phyloP scores from a whole-genome alignment of 2,888 invertebrate genomes.

The Drosophila koepferae region DNA sequence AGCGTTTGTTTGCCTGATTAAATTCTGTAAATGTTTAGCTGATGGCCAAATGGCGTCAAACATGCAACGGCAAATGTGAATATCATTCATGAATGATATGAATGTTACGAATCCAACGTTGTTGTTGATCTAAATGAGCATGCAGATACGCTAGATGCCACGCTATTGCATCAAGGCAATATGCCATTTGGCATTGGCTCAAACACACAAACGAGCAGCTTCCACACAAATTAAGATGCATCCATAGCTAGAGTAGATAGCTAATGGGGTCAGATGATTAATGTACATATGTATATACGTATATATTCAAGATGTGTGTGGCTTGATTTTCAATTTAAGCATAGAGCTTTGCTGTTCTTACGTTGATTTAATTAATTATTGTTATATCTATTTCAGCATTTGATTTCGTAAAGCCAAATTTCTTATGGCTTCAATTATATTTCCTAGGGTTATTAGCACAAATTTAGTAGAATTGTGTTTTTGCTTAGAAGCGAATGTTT shows the following conservation, averaged over 20 bases:
- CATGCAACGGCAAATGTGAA: conserved; percentile 12
- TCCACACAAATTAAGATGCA: conserved; percentile 8
- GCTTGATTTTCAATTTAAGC: not conserved
- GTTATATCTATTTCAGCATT: not conserved
- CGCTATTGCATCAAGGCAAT: not conserved
- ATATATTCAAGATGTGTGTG: not conserved
- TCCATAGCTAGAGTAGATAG: not conserved
- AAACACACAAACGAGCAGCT: not conserved
- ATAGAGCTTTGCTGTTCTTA: not conserved
- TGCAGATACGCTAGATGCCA: not conserved
- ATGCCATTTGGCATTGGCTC: not conserved
- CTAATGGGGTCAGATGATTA: not conserved
- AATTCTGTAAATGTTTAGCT: conserved; percentile 50
- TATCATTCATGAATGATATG: conserved; percentile 8
- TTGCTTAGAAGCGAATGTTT: not conserved
- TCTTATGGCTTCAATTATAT: not conserved
- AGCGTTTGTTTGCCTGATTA: conserved; percentile 58
- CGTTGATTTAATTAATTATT: not conserved
- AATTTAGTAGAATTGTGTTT: not conserved
- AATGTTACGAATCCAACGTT: not conserved
- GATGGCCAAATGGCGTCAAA: conserved; percentile 36
- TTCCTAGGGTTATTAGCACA: not conserved
- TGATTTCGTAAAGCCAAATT: not conserved
- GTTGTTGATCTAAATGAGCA: conserved; percentile 2
- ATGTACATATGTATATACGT: not conserved